Evolutionary conservation across 1,140 invertebrate genomes (phyloP).

Genomic region (Hermetia illucens): DNA sequence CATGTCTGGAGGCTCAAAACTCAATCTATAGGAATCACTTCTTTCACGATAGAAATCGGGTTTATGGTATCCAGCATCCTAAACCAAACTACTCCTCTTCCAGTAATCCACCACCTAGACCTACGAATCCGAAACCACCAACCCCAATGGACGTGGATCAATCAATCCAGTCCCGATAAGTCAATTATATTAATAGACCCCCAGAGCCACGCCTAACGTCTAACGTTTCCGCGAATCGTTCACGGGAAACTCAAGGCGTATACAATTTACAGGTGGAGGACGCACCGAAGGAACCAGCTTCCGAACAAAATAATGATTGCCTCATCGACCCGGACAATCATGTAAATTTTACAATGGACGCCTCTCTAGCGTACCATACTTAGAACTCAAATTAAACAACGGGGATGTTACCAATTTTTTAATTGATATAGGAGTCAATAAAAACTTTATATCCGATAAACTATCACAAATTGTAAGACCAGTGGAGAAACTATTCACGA

Average conservation of each 20-base stretch:
- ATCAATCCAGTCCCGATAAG: background rate
- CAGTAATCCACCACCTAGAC: background rate
- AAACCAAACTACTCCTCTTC: background rate
- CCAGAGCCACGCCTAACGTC: background rate
- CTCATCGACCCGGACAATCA: no score
- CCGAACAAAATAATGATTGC: no score
- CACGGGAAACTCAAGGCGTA: no score
- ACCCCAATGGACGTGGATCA: background rate
- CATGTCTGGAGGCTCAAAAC: no score
- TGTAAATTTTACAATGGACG: conserved; percentile 1
- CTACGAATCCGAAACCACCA: background rate
- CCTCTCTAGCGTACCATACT: conserved; percentile 2
- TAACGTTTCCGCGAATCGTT: background rate
- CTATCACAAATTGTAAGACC: background rate
- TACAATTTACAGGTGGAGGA: no score
- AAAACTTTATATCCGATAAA: background rate
- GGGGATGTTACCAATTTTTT: background rate
- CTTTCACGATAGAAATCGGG: background rate
- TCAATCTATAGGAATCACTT: background rate
- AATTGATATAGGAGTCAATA: background rate
- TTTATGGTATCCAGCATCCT: background rate
- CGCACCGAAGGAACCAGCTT: no score
- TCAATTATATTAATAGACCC: background rate
- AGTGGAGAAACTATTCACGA: background rate
- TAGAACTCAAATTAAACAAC: background rate